phyloP scores from a whole-genome alignment of 2,888 invertebrate species.

The Agrotis puta region DNA sequence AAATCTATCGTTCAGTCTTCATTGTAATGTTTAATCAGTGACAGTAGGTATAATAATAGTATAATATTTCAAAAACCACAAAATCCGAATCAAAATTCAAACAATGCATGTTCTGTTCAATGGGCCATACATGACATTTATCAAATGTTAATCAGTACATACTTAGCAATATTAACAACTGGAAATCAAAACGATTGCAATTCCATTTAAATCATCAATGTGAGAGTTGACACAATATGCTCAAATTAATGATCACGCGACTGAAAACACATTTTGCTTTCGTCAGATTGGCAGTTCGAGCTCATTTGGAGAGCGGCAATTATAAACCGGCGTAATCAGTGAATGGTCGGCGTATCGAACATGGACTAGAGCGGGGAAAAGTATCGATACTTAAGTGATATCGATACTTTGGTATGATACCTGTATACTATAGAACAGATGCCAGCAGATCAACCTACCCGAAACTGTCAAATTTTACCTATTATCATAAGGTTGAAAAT shows the following conservation, averaged over 20 bases:
- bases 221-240: slow-evolving; percentile 84
- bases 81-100: slow-evolving; percentile 20
- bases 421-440: too few species aligned
- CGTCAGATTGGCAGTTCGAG: slow-evolving; percentile 80
- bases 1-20: too few species aligned
- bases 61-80: slow-evolving; percentile 6
- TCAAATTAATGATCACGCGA: slow-evolving; percentile 88
- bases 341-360: slow-evolving; percentile 73
- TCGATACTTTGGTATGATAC: slow-evolving; percentile 3
- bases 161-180: slow-evolving; percentile 62
- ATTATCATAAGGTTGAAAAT: too few species aligned
- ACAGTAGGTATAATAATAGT: too few species aligned
- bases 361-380: slow-evolving; percentile 55
- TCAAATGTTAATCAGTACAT: slow-evolving; percentile 55
- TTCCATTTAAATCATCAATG: slow-evolving; percentile 82
- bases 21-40: too few species aligned
- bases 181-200: slow-evolving; percentile 67
- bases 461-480: too few species aligned
- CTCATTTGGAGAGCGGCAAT: slow-evolving; percentile 88
- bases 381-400: slow-evolving; percentile 25
- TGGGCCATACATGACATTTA: slow-evolving; percentile 18
- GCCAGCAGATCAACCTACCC: too few species aligned
- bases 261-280: slow-evolving; percentile 86
- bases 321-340: slow-evolving; percentile 87
- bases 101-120: slow-evolving; percentile 4